Evolutionary conservation across 2,113 vertebrate species (phyloP).

Genomic region (Cynoglossus semilaevis): DNA sequence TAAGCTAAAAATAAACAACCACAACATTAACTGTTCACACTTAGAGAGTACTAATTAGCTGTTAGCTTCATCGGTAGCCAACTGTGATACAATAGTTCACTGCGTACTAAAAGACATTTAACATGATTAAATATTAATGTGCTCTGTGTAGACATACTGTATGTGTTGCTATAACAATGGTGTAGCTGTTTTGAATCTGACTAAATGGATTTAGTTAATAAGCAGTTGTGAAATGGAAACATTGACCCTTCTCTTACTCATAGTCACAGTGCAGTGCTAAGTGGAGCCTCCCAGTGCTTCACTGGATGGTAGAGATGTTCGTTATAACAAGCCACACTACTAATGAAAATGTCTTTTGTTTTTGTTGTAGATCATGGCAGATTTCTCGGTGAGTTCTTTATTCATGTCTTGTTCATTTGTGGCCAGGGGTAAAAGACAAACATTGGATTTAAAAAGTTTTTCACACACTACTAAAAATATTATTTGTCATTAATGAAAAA

Average conservation of each 20-base stretch:
- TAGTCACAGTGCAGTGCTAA: constrained; percentile 21
- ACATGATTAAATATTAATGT: background rate
- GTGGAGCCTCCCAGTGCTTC: constrained; percentile 10
- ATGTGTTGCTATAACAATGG: fast-evolving
- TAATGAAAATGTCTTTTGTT: constrained; percentile 25
- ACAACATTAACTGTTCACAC: constrained; percentile 7
- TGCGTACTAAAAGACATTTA: background rate
- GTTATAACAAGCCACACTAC: background rate
- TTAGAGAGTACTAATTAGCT: constrained; percentile 28
- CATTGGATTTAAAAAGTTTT: background rate
- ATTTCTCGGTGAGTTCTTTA: constrained; percentile 78
- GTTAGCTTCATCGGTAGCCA: constrained; percentile 41
- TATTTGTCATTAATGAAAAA: too few relatives aligned
- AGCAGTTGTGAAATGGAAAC: constrained; percentile 49
- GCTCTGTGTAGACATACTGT: background rate
- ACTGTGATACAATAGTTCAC: constrained; percentile 29
- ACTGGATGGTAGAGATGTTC: constrained; percentile 17
- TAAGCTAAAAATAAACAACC: constrained; percentile 18
- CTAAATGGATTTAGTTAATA: constrained; percentile 21
- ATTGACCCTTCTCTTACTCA: constrained; percentile 48
- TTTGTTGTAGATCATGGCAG: constrained; percentile 72
- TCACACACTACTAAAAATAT: too few relatives aligned
- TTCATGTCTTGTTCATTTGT: background rate
- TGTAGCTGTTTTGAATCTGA: background rate
- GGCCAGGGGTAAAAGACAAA: background rate